These are phyloP conservation scores for Drosophila mercatorum DNA, from an alignment of 2,888 invertebrate species.

Conservation along the genomic window DNA sequence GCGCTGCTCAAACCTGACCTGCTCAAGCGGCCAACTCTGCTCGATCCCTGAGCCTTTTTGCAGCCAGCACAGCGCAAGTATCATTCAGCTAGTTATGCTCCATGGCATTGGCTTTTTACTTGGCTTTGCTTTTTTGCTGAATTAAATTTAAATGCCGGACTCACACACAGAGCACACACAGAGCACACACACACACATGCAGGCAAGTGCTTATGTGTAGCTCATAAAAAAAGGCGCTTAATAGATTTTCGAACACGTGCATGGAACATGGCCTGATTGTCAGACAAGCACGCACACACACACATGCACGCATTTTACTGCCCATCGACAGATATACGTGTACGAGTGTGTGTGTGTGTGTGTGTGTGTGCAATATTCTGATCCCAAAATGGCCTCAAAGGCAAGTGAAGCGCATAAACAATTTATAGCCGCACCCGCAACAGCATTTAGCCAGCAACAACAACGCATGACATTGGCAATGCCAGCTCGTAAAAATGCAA, in stretches of 20 bases:
- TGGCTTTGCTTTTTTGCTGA: slow-evolving; percentile 1
- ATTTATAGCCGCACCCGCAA: slow-evolving; percentile 69
- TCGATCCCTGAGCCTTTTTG: not conserved
- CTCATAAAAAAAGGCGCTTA: slow-evolving; percentile 58
- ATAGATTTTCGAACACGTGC: slow-evolving; percentile 74
- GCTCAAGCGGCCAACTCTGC: too few relatives aligned
- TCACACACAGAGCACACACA: not conserved
- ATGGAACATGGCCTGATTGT: slow-evolving; percentile 54
- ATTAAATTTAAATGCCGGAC: slow-evolving; percentile 28
- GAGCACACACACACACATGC: not conserved
- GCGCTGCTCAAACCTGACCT: too few relatives aligned
- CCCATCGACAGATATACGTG: not conserved
- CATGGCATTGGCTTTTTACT: not conserved
- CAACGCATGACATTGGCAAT: slow-evolving; percentile 51
- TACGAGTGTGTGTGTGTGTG: not conserved
- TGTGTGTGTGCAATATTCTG: slow-evolving; percentile 41
- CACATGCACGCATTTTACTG: slow-evolving; percentile 13
- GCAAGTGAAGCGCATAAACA: slow-evolving; percentile 77
- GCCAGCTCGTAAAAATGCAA: slow-evolving; percentile 72
- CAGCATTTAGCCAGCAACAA: slow-evolving; percentile 53
- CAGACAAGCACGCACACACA: slow-evolving; percentile 34
- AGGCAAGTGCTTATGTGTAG: slow-evolving; percentile 6
- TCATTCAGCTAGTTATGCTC: not conserved
- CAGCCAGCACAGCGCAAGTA: not conserved
- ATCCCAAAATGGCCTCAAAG: slow-evolving; percentile 78